A percentile compares a stretch with the other conserved stretches of the same genome.
Evolutionary conservation across 2,797 vertebrate genomes (phyloP).

Genomic region (Threskiornis aethiopicus): DNA sequence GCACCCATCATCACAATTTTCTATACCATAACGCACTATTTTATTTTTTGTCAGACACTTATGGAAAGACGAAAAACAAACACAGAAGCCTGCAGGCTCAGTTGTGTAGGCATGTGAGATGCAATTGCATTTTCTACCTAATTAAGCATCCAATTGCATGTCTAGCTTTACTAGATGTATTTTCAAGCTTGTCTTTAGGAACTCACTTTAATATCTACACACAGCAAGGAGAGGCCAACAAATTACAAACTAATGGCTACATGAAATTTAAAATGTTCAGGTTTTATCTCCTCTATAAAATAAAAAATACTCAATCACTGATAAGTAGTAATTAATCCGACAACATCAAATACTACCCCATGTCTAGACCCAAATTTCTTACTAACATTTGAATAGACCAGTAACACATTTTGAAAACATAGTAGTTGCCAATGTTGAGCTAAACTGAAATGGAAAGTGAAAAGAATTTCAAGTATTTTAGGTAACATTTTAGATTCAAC

Average conservation of each 20-base stretch:
- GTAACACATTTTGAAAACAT: background rate
- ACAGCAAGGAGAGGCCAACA: background rate
- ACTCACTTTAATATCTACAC: background rate
- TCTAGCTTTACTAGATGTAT: background rate
- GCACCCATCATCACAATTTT: background rate
- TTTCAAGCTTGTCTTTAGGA: background rate
- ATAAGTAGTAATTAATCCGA: background rate
- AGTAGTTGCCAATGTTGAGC: background rate
- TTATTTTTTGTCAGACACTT: background rate
- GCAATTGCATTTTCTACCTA: conserved; percentile 12
- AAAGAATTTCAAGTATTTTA: background rate
- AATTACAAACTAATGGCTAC: background rate
- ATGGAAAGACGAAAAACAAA: background rate
- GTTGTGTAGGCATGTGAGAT: background rate
- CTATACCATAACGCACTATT: background rate
- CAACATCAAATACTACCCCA: background rate
- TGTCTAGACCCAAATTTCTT: background rate
- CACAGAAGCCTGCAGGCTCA: background rate
- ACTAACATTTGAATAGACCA: background rate
- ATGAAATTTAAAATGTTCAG: background rate
- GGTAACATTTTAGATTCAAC: background rate
- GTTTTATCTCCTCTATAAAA: background rate
- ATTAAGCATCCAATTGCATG: background rate
- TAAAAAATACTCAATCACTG: background rate
- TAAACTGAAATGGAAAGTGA: background rate